A percentile compares a stretch with the other conserved stretches of the same genome.
Evolutionary conservation across 2,113 vertebrate species (phyloP).

Genomic region (Uria aalge): DNA sequence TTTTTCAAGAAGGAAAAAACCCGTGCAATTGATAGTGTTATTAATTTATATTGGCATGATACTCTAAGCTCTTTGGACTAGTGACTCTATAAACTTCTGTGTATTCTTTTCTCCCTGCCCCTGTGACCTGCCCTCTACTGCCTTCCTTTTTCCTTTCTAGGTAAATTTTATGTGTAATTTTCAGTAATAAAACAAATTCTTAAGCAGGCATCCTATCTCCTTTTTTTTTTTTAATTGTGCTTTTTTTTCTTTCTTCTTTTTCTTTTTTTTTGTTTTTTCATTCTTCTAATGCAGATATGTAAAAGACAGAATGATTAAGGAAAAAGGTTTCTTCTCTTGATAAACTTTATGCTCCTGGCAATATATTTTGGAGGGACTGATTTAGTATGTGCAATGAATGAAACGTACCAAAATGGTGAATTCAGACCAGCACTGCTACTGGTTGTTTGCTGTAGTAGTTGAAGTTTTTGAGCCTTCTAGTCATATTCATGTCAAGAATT

Average conservation of each 20-base stretch:
- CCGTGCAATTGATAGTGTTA: background rate
- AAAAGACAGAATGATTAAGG: background rate
- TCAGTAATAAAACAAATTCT: background rate
- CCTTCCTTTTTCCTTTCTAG: background rate
- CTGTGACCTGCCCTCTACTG: background rate
- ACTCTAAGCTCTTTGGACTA: background rate
- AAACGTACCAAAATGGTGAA: background rate
- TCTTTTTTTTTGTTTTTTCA: background rate
- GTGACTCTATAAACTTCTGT: background rate
- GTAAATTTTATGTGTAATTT: background rate
- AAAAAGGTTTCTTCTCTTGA: accelerated
- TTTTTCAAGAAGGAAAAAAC: background rate
- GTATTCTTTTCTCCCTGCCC: background rate
- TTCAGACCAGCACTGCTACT: background rate
- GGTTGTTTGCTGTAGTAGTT: background rate
- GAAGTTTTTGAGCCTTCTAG: background rate
- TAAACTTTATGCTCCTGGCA: background rate
- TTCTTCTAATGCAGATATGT: accelerated
- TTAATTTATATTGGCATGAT: background rate
- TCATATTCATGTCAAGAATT: background rate
- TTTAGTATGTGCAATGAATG: background rate
- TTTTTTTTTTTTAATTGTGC: background rate
- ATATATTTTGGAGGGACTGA: background rate
- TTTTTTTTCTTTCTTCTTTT: no score
- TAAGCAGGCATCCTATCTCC: accelerated